phyloP scores from a whole-genome alignment of 2,888 invertebrate species.

The Lysandra coridon region DNA sequence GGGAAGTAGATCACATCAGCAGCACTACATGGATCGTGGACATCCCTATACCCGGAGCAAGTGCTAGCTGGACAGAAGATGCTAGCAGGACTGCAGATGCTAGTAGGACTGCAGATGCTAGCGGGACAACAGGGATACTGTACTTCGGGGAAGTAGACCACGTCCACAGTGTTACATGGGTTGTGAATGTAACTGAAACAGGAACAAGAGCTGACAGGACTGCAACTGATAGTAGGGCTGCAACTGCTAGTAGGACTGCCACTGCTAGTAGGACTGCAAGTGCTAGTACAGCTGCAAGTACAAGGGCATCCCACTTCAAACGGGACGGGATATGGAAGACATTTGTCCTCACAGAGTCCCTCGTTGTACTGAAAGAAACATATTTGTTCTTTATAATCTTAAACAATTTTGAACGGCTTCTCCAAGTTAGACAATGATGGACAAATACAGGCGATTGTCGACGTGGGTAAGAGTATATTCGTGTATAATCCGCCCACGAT shows the following conservation, averaged over 20 bases:
- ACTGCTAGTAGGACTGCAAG: not conserved
- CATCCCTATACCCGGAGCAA: not conserved
- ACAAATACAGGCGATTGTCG: too few species aligned
- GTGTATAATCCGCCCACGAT: too few species aligned
- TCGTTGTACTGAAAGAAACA: not conserved
- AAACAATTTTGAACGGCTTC: too few species aligned
- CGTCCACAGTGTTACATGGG: not conserved
- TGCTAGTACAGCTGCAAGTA: not conserved
- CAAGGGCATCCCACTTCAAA: conserved; percentile 8
- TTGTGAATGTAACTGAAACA: not conserved
- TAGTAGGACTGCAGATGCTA: not conserved
- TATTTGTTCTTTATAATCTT: too few species aligned
- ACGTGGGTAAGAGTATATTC: too few species aligned
- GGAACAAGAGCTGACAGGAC: not conserved
- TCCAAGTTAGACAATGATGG: too few species aligned
- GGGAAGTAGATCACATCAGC: conserved; percentile 6
- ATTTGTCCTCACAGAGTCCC: not conserved
- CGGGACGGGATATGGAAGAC: conserved; percentile 12
- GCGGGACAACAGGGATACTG: not conserved
- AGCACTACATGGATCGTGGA: not conserved
- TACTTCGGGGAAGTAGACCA: conserved; percentile 9
- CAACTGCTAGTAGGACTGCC: not conserved
- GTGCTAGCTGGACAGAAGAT: not conserved
- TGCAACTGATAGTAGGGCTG: not conserved
- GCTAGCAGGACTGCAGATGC: not conserved